These are phyloP conservation scores for Drosophila dunni DNA, from an alignment of 1,140 invertebrate genomes.

Conservation along the genomic window DNA sequence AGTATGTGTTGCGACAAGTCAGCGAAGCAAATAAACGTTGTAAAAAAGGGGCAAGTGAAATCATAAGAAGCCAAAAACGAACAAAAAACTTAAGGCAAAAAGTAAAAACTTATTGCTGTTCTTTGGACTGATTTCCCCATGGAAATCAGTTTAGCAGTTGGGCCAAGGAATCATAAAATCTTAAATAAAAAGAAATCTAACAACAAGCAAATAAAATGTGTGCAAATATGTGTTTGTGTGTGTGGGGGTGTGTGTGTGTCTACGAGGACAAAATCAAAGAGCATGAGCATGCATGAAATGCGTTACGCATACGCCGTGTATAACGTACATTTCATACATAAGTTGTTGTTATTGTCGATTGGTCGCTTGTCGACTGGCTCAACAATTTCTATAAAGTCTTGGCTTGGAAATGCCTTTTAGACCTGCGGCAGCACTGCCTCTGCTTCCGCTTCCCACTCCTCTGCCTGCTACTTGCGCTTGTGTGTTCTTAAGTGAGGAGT, in stretches of 20 bases:
- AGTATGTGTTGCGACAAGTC: conserved; percentile 7
- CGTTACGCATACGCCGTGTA: conserved; percentile 78
- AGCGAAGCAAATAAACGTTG: conserved; percentile 22
- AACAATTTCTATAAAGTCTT: conserved; percentile 69
- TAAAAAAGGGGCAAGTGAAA: conserved; percentile 44
- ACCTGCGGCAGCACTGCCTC: neutral
- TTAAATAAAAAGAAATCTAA: conserved; percentile 56
- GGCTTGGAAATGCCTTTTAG: conserved; percentile 30
- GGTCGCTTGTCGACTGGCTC: conserved; percentile 33
- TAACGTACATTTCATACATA: conserved; percentile 36
- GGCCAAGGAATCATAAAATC: conserved; percentile 69
- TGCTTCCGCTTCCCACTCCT: neutral
- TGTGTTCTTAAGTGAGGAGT: conserved; percentile 29
- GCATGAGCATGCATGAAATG: conserved; percentile 45
- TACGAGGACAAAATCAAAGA: conserved; percentile 34
- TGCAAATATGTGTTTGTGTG: neutral
- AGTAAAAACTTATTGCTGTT: conserved; percentile 56
- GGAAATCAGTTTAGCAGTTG: conserved; percentile 78
- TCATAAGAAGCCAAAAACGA: conserved; percentile 47
- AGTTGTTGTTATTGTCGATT: conserved; percentile 20
- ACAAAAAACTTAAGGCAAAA: conserved; percentile 29
- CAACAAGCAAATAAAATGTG: conserved; percentile 6
- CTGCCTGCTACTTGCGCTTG: conserved; percentile 22
- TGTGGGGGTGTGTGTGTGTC: too few relatives aligned
- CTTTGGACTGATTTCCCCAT: conserved; percentile 67